Base-by-base conservation (phyloP, 2,797 vertebrate genomes). In the Clarias laeviceps region DNA sequence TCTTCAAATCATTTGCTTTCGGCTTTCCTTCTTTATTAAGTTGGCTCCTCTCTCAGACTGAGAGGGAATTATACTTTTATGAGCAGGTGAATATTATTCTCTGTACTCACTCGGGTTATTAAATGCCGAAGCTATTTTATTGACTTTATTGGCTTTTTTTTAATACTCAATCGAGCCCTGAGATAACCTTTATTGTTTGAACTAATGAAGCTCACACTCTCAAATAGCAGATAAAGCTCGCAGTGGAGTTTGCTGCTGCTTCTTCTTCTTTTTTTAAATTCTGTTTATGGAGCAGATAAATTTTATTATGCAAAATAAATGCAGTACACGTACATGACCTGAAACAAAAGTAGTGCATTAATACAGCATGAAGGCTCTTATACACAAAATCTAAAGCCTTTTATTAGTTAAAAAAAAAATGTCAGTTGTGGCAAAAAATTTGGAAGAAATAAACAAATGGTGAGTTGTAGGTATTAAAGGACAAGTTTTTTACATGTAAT, bases 31-130 rank as follows among this genome's bases (percentile, higher is more conserved):
- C 37, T 80, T 64, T 45, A 50, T 80, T 15, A 62, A 40, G 32
- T 40, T 9, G 57, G 22, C 59, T 79, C 0, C 57, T 79, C 56
- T 78, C 14, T 79, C 12, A 40, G 32, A 29, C 32, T 80, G 9
- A 20, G n/a, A 80, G 40, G 78, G 29, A 29, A 80, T 80, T 62
- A 37, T 40, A 79, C 32, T 79, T 62, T 79, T 79, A 80, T 64
- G 61, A 61, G 76, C 56, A n/a, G 65, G 77, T 80, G 34, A 15
- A 50, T 54, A 40, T 3, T 37, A 81, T 73, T 73, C 56, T 45
- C 59, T 32, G n/a, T 4, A 0, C 56, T 72, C 40, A 11, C 56
- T 18, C 22, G 24, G 59, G 18, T 50, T 80, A 56, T 84, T 84
- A 59, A 70, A 70, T 24, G n/a, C 54, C 50, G 22, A 62, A 61